phyloP scores from a whole-genome alignment of 35 echinoderm and acorn worm genomes.

The Lytechinus variegatus region DNA sequence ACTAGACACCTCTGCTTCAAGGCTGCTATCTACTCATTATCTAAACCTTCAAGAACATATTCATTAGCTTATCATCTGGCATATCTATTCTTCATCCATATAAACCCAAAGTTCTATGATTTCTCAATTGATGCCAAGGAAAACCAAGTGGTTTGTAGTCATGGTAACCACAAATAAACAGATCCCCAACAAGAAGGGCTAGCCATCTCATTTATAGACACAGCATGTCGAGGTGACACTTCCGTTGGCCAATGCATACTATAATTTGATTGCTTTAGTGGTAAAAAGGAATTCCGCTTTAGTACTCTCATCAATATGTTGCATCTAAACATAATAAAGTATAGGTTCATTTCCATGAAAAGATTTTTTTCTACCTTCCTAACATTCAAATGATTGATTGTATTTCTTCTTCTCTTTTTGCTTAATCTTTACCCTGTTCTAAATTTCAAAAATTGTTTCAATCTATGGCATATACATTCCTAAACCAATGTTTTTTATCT shows the following conservation, averaged over 20 bases:
- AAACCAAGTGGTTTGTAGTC: neutral
- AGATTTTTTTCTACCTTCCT: neutral
- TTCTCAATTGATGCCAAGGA: neutral
- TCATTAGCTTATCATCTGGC: constrained; percentile 35
- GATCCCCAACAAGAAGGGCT: neutral
- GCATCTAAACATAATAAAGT: neutral
- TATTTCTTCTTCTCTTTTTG: neutral
- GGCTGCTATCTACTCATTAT: neutral
- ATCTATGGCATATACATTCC: too few relatives aligned
- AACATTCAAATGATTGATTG: too few relatives aligned
- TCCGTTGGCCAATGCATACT: neutral
- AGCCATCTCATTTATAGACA: neutral
- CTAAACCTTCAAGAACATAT: constrained; percentile 27
- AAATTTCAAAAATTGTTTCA: too few relatives aligned
- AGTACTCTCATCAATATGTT: neutral
- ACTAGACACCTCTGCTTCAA: neutral
- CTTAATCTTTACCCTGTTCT: neutral
- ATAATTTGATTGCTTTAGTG: neutral
- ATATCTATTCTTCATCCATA: neutral
- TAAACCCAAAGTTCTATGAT: neutral
- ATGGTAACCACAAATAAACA: constrained; percentile 3
- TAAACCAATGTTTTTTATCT: neutral
- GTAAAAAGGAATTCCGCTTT: neutral
- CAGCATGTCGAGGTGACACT: neutral
- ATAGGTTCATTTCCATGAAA: neutral